Evolutionary conservation across 2,888 invertebrate species (phyloP), one percentile per base, ranked within the genome.

Genomic region (Lymantria dispar): DNA sequence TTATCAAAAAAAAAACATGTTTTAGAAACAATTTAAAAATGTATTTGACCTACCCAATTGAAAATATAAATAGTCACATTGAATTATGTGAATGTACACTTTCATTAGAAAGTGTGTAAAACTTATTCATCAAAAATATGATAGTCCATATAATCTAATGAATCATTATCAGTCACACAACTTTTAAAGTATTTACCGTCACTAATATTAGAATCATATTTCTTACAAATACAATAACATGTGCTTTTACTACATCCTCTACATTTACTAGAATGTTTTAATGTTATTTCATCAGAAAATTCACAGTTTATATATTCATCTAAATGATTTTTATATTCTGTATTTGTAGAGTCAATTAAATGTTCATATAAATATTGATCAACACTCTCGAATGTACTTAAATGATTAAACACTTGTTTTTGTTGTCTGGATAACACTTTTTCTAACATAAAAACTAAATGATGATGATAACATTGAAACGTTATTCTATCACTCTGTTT

Each of bases 361-460:
- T 94, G 85, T 47, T 93, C 79, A 47, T 92, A 75, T 51, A 98
- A 85, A 89, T 94, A 98, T 22, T 94, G 86, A 59, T 96, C 88
- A 29, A 97, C 95, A 66, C 93, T 92, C 47, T 93, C 85, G 72
- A 94, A 95, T 52, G 92, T 94, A 62, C 93, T 93, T 14, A 98
- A 89, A 61, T 93, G 92, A 83, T 98, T 98, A 74, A 99, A 98
- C 45, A 94, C 84, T 61, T 94, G 90, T 70, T 96, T 94, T 69
- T 96, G 94, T 45, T 92, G 84, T 70, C 95, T 95, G 0, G 94
- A 92, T 64, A 98, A 90, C 38, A 95, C 78, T 81, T 95, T 95
- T 71, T 98, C 97, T 71, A 98, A 92, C 99, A 99, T 99, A 79
- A 98, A 98, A 46, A 98, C 97, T 58, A 99, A 93, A 87, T 99